A percentile compares a stretch with the other conserved stretches of the same genome.
Evolutionary conservation across 2,797 vertebrate genomes (phyloP).

Genomic region (Cynopterus sphinx): DNA sequence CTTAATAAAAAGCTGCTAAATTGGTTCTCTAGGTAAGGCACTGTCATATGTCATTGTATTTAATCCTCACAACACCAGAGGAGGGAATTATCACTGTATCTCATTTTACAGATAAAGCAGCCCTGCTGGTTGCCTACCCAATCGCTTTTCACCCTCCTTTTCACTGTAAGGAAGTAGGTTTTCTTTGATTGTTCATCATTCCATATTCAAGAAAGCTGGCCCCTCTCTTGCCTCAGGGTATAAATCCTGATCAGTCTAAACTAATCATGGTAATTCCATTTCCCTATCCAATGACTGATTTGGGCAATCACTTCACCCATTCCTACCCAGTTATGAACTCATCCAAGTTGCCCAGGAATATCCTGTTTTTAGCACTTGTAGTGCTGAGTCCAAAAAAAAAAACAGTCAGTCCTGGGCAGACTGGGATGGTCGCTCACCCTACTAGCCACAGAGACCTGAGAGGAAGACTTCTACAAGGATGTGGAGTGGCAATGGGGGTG

Average conservation of each 20-base stretch:
- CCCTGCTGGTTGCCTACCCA: background rate
- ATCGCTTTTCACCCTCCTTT: background rate
- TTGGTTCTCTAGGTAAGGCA: background rate
- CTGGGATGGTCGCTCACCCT: background rate
- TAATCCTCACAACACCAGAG: background rate
- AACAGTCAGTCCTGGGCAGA: background rate
- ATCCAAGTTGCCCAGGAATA: background rate
- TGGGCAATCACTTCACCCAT: background rate
- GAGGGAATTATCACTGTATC: background rate
- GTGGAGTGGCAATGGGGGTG: no score
- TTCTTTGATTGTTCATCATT: background rate
- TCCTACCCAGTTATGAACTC: background rate
- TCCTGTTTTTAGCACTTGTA: background rate
- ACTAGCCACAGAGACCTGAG: background rate
- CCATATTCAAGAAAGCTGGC: background rate
- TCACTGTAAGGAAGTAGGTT: background rate
- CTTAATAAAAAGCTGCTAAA: background rate
- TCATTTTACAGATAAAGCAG: background rate
- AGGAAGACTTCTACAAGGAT: background rate
- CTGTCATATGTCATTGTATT: background rate
- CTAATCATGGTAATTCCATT: background rate
- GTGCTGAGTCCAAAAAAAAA: background rate
- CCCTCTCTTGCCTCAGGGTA: background rate
- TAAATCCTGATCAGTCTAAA: slow-evolving; percentile 2
- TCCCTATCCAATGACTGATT: background rate